Percentiles rank a stretch among this genome's conserved stretches.
Conservation (phyloP, 2,888 invertebrate genomes). For the Spisula subtruncata region DNA sequence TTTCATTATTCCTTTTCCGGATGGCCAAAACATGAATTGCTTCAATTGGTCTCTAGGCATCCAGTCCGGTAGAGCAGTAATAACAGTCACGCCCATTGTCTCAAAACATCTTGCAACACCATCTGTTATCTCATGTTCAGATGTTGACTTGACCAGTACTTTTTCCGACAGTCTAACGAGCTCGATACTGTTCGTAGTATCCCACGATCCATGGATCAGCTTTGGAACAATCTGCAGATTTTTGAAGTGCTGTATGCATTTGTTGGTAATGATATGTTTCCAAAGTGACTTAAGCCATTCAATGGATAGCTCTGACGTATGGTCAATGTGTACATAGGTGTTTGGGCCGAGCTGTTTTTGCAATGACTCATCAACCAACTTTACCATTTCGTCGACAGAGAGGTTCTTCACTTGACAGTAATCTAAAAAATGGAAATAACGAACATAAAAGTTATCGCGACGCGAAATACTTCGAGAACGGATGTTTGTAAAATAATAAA, state of each 20-base stretch:
- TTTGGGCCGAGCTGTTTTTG: not conserved
- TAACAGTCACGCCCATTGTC: not conserved
- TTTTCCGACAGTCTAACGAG: slow-evolving; percentile 24
- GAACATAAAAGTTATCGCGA: too few species aligned
- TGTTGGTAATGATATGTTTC: not conserved
- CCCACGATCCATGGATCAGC: not conserved
- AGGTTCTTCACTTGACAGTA: not conserved
- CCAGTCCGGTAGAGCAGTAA: slow-evolving; percentile 10
- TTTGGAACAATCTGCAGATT: slow-evolving; percentile 2
- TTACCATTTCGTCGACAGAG: not conserved
- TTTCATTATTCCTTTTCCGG: not conserved
- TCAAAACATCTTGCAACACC: slow-evolving; percentile 31
- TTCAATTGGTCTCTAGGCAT: not conserved
- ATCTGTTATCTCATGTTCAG: not conserved
- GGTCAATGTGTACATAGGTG: not conserved
- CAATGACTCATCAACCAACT: not conserved
- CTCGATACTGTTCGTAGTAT: not conserved
- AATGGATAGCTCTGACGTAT: not conserved
- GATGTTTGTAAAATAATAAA: too few species aligned
- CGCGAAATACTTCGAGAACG: too few species aligned
- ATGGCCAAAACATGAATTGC: slow-evolving; percentile 9
- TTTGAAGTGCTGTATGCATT: not conserved
- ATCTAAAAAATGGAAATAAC: not conserved
- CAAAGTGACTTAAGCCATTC: slow-evolving; percentile 25
- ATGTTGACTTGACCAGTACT: not conserved